A percentile compares a stretch with the other conserved stretches of the same genome.
These are phyloP conservation scores for Alviniconcha marisindica DNA, from an alignment of 1,140 invertebrate genomes.

Conservation along the genomic window DNA sequence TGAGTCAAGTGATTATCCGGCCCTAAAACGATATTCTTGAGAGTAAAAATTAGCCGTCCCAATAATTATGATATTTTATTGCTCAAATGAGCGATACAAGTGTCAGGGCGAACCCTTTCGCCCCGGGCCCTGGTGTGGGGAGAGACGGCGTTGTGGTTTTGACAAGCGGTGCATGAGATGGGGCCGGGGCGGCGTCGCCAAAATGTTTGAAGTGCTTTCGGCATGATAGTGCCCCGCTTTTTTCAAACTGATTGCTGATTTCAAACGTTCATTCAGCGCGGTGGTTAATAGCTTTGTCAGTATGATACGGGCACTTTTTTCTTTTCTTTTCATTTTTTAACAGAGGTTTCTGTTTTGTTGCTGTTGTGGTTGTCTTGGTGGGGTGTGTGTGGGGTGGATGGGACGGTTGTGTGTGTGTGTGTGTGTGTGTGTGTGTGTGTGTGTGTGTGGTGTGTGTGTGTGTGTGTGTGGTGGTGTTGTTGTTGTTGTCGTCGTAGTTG, in stretches of 20 bases:
- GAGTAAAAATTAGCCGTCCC: not conserved
- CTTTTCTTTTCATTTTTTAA: slow-evolving; percentile 11
- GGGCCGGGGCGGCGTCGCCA: not conserved
- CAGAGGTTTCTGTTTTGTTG: not conserved
- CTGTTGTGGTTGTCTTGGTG: not conserved
- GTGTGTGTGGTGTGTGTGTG: too few relatives aligned
- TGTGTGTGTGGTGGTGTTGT: too few relatives aligned
- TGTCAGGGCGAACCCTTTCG: slow-evolving; percentile 8
- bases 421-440: not conserved
- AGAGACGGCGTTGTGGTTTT: slow-evolving; percentile 9
- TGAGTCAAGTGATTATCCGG: slow-evolving; percentile 19
- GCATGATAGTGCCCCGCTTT: not conserved
- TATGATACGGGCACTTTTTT: slow-evolving; percentile 6
- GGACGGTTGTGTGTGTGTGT: too few relatives aligned
- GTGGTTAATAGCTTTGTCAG: too few relatives aligned
- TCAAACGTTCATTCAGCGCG: too few relatives aligned
- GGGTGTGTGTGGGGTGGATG: not conserved
- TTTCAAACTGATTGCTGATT: not conserved
- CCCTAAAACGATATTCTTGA: too few relatives aligned
- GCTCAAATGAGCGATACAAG: slow-evolving; percentile 20
- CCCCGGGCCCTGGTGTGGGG: not conserved
- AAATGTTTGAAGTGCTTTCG: not conserved
- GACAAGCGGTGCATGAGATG: not conserved
- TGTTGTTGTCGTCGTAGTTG: too few relatives aligned
- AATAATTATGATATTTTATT: slow-evolving; percentile 22